Conservation (phyloP, 37 sponge, comb jelly and placozoan genomes). For the Halichondria panicea region DNA sequence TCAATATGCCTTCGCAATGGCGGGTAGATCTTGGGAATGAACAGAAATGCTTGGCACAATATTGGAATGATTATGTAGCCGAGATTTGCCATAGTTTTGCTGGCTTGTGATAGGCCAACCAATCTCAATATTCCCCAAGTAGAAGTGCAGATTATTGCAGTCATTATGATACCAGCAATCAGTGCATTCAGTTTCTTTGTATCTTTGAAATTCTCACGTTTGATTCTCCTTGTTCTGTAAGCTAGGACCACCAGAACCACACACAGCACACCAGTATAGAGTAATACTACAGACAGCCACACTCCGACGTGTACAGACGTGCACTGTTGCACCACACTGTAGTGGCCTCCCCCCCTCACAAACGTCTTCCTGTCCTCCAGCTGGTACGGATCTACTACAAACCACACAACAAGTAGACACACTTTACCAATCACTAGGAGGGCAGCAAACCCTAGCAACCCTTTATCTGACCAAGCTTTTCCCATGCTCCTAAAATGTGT, state of each 20-base stretch:
- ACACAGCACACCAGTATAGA: neutral
- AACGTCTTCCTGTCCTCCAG: neutral
- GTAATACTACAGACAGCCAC: neutral
- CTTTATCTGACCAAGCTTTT: neutral
- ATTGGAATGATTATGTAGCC: neutral
- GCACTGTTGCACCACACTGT: neutral
- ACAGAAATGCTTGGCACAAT: neutral
- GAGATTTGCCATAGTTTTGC: neutral
- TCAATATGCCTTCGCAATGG: neutral
- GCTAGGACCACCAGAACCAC: neutral
- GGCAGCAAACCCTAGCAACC: neutral
- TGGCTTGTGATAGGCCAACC: neutral
- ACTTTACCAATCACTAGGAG: neutral
- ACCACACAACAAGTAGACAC: neutral
- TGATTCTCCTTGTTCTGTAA: neutral
- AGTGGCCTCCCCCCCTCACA: neutral
- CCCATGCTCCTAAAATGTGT: neutral
- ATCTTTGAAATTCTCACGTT: neutral
- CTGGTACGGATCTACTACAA: neutral
- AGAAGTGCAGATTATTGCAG: neutral
- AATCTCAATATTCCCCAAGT: neutral
- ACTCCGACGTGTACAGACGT: neutral
- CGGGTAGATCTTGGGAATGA: neutral
- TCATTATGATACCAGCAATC: neutral
- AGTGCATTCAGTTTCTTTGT: neutral